Evolutionary conservation across 2,113 vertebrate species (phyloP), one percentile per base, ranked within the genome.

Genomic region (Pseudopipra pipra): DNA sequence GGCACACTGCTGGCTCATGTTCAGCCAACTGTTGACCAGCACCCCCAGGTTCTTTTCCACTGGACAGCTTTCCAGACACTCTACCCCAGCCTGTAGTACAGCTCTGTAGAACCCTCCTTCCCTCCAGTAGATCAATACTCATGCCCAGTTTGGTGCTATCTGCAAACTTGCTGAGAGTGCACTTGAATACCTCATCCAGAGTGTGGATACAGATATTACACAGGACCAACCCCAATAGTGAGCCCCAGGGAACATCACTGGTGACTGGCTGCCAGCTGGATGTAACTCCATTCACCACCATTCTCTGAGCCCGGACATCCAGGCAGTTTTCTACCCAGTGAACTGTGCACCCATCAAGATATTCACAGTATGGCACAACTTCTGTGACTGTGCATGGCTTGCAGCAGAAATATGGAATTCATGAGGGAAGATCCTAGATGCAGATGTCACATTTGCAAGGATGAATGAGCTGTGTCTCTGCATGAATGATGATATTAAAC

Each of bases 31-130:
- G 23, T 17, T 16, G 23, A 4, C 2, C 30, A 35, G 14, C 21
- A 43, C 1, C 2, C 6, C 13, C n/a, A 47, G 21, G 1, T 27
- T n/a, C 18, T 83, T 62, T 83, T 62, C 24, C 2, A 1, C 55
- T 5, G 13, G 9, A 22, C 47, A 90, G 9, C 9, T 62, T 83
- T 43, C 25, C 31, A 43, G 17, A 12, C 47, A 23, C 41, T 76
- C 41, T 35, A 8, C 11, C 27, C 13, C 11, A 30, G n/a, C 30
- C 30, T 43, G 21, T 2, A 6, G 14, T 30, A 20, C 13, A 14
- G 62, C 24, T 47, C 24, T 2, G 1, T 8, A 47, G 17, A 47
- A 25, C 30, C 14, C 31, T 62, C 41, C 25, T 11, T 27, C 25
- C 9, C 24, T 62, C 46, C n/a, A 55, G 63, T 4, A 35, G 30